Base-by-base conservation (phyloP, 2,113 vertebrate species). In the Zapus hudsonius region DNA sequence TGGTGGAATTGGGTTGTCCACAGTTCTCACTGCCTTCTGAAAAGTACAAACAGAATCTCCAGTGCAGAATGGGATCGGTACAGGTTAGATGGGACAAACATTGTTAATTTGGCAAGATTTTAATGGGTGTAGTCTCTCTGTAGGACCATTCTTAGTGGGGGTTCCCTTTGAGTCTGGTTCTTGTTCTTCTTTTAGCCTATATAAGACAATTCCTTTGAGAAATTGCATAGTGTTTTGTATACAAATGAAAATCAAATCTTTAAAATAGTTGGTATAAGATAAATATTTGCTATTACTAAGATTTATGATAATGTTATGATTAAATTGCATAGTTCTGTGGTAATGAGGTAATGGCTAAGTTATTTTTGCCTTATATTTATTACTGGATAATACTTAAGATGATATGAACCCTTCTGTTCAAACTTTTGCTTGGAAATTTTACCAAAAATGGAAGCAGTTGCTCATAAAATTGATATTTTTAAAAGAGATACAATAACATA, bases 371-470 rank as follows among this genome's bases (percentile, higher is more conserved):
- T 94, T 95, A 85, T 92, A 3, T 79, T 63, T 31, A 78, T 94
- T 93, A 66, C 55, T 93, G 96, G 66, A 75, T 78, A 63, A 80
- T 85, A 91, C 82, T 94, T 92, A 92, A 40, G 84, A 61, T 73
- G 69, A 91, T 90, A 93, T 93, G 67, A 97, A 97, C 55, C 92
- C n/a, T 96, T 92, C 87, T 89, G 84, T 93, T 79, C 22, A 83
- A 96, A 95, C 78, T 96, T 85, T 97, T 96, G n/a, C 76, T 96
- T 72, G 89, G 95, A 38, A 95, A 96, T 96, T 97, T 97, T 92
- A 97, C 97, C 98, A 98, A 97, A 97, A 98, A 97, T 95, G 79
- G 82, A 69, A 96, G 72, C 97, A 97, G 97, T 98, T 98, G 96
- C 93, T 86, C 88, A 97, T 97, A 96, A 92, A 91, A 96, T 94